These are phyloP conservation scores for Riptortus pedestris DNA, from an alignment of 1,140 invertebrate species.

Conservation along the genomic window DNA sequence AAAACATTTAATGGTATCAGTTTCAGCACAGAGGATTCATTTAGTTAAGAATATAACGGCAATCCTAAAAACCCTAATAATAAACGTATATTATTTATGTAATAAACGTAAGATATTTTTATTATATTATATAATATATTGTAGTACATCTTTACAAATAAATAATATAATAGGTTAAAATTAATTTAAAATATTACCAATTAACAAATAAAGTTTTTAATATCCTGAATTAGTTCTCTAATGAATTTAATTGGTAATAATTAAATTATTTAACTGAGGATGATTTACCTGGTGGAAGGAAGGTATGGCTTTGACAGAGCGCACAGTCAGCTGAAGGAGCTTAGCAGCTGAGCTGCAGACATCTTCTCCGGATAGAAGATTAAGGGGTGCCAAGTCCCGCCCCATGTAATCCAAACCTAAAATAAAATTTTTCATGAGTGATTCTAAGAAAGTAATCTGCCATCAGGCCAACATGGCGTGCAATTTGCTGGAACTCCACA, in stretches of 20 bases:
- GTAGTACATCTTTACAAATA: too few relatives aligned
- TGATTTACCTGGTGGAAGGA: conserved; percentile 58
- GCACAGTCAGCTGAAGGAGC: conserved; percentile 61
- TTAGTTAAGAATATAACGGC: background rate
- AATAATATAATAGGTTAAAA: too few relatives aligned
- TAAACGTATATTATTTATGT: background rate
- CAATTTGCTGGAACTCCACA: too few relatives aligned
- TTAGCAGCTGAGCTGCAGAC: conserved; percentile 3
- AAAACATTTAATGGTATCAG: conserved; percentile 25
- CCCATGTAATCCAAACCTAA: background rate
- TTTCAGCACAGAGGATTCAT: too few relatives aligned
- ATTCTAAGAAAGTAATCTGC: too few relatives aligned
- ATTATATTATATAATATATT: too few relatives aligned
- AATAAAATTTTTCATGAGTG: too few relatives aligned
- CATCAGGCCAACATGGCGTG: too few relatives aligned
- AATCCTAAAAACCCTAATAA: background rate
- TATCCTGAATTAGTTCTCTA: background rate
- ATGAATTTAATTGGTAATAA: too few relatives aligned
- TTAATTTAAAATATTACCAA: too few relatives aligned
- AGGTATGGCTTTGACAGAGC: conserved; percentile 65
- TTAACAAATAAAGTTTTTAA: background rate
- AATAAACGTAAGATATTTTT: too few relatives aligned
- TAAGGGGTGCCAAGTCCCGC: background rate
- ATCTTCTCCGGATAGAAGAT: background rate
- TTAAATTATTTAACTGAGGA: too few relatives aligned